Evolutionary conservation across 2,113 vertebrate genomes (phyloP).

Genomic region (Alosa alosa): DNA sequence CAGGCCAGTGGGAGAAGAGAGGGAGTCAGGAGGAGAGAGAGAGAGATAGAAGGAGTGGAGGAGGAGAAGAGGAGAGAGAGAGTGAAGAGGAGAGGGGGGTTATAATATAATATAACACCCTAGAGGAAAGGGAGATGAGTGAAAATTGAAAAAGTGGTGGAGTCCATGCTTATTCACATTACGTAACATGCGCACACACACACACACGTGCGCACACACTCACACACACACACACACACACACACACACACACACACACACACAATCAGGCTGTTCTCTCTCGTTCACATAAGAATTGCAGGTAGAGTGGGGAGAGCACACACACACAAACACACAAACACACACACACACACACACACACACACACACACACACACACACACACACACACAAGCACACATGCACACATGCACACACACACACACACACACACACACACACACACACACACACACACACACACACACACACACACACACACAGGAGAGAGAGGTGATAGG

Average conservation of each 20-base stretch:
- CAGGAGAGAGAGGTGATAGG: too few relatives aligned
- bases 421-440: too few relatives aligned
- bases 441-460: too few relatives aligned
- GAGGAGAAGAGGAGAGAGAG: conserved; percentile 62
- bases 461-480: background rate
- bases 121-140: conserved; percentile 73
- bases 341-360: too few relatives aligned
- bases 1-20: background rate
- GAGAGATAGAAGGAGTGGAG: conserved; percentile 52
- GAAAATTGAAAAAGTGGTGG: conserved; percentile 69
- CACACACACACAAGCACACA: too few relatives aligned
- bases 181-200: background rate
- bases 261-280: background rate
- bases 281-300: too few relatives aligned
- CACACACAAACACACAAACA: too few relatives aligned
- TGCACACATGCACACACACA: too few relatives aligned
- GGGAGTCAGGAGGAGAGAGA: background rate
- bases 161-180: conserved; percentile 12
- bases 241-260: background rate
- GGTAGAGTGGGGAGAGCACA: background rate
- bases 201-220: background rate
- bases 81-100: conserved; percentile 67
- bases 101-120: conserved; percentile 79
- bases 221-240: background rate
- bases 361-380: too few relatives aligned